A percentile compares a stretch with the other conserved stretches of the same genome.
phyloP scores from a whole-genome alignment of 2,888 invertebrate species.

The Meteorus colon region DNA sequence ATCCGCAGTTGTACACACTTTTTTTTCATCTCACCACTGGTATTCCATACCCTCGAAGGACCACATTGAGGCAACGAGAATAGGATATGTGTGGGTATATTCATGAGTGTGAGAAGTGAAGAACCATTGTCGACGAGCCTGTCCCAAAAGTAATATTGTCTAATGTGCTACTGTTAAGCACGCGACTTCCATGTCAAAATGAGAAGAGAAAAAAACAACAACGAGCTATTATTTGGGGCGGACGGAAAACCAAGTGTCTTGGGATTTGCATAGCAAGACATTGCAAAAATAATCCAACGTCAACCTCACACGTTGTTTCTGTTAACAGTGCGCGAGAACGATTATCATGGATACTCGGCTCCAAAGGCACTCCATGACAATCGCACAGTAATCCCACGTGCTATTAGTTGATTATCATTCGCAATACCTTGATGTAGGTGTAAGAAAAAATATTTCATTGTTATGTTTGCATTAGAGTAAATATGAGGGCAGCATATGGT shows the following conservation, averaged over 20 bases:
- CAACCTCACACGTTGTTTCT: slow-evolving; percentile 19
- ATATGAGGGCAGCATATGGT: too few relatives aligned
- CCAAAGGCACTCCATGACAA: slow-evolving; percentile 29
- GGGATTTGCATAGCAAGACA: slow-evolving; percentile 49
- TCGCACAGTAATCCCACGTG: slow-evolving; percentile 39
- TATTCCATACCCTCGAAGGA: slow-evolving; percentile 28
- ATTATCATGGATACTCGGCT: slow-evolving; percentile 17
- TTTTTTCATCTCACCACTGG: slow-evolving; percentile 22
- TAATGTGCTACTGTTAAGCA: slow-evolving; percentile 57
- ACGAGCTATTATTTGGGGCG: slow-evolving; percentile 56
- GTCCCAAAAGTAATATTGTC: slow-evolving; percentile 63
- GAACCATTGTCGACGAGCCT: slow-evolving; percentile 44
- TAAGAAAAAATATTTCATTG: neutral
- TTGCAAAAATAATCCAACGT: slow-evolving; percentile 18
- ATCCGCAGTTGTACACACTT: neutral
- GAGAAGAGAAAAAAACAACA: slow-evolving; percentile 53
- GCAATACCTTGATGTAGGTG: slow-evolving; percentile 48
- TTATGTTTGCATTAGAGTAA: too few relatives aligned
- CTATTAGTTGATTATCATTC: slow-evolving; percentile 54
- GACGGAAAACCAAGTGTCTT: slow-evolving; percentile 57
- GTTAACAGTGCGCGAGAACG: neutral
- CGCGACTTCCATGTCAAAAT: slow-evolving; percentile 38
- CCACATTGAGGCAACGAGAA: slow-evolving; percentile 22
- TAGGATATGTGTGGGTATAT: neutral
- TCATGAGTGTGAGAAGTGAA: slow-evolving; percentile 34